Conservation (phyloP, 53 echinoderm and acorn worm species). For the Hippasteria phrygiana region DNA sequence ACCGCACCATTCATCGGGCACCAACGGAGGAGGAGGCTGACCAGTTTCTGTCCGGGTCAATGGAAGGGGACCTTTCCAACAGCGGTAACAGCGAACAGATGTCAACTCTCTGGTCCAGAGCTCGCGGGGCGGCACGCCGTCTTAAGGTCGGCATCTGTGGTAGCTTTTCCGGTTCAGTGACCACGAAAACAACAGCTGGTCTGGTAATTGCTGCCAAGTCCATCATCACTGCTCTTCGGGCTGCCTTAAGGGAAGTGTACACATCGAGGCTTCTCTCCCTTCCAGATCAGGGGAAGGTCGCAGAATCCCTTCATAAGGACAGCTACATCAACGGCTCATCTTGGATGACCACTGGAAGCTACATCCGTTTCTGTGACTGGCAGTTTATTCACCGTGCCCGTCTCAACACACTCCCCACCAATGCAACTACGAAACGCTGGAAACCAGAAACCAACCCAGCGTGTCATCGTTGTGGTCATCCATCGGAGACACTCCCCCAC, state of each 20-base stretch:
- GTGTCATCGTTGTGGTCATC: constrained; percentile 1
- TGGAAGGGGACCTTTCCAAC: too few relatives aligned
- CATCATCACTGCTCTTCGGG: constrained; percentile 1
- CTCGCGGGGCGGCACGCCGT: too few relatives aligned
- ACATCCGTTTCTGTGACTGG: constrained; percentile 52
- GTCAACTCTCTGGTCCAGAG: too few relatives aligned
- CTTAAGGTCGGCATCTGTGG: too few relatives aligned
- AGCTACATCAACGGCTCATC: neutral
- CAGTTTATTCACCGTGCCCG: constrained; percentile 24
- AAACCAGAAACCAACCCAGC: neutral
- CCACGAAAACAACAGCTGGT: neutral
- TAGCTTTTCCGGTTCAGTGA: too few relatives aligned
- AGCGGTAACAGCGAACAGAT: too few relatives aligned
- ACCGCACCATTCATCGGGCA: too few relatives aligned
- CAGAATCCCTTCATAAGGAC: neutral
- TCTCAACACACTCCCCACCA: constrained; percentile 41
- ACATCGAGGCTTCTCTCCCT: neutral
- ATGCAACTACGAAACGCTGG: constrained; percentile 37
- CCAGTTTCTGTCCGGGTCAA: too few relatives aligned
- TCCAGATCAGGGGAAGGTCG: constrained; percentile 28
- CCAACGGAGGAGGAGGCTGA: too few relatives aligned
- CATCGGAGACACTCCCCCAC: constrained; percentile 34
- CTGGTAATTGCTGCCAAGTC: neutral
- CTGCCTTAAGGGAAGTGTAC: neutral
- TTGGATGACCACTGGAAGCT: constrained; percentile 12